These are phyloP conservation scores for Heliocidaris erythrogramma DNA, from an alignment of 35 echinoderm and acorn worm species.

Conservation along the genomic window DNA sequence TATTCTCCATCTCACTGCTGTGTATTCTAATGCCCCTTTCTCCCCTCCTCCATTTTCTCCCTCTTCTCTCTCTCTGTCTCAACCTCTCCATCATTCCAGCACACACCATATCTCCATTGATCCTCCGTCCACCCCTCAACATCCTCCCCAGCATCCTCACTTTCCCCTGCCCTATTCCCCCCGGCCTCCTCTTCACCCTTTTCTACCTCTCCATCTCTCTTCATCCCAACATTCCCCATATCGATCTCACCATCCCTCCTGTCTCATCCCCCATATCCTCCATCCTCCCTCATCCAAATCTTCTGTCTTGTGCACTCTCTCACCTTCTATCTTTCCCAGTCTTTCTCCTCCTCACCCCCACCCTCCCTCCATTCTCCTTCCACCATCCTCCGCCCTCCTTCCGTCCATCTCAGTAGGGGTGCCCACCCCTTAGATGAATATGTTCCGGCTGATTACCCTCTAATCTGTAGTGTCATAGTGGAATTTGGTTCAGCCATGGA, in stretches of 20 bases:
- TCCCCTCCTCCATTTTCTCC: neutral
- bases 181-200: too few relatives aligned
- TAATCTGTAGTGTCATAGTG: slow-evolving; percentile 20
- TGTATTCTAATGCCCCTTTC: neutral
- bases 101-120: neutral
- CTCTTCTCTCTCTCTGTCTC: neutral
- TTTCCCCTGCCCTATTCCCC: neutral
- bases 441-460: neutral
- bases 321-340: neutral
- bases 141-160: neutral
- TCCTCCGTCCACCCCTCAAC: too few relatives aligned
- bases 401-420: neutral
- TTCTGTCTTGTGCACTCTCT: too few relatives aligned
- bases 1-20: too few relatives aligned
- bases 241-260: neutral
- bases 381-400: neutral
- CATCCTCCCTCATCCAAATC: neutral
- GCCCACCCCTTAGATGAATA: slow-evolving; percentile 23
- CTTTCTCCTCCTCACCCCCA: neutral
- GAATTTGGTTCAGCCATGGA: slow-evolving; percentile 5
- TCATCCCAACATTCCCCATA: neutral
- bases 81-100: too few relatives aligned
- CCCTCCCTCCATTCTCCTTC: neutral
- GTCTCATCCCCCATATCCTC: neutral
- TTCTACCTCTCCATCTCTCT: too few relatives aligned